phyloP scores from a whole-genome alignment of 2,888 invertebrate genomes.

The Troilus luridus region DNA sequence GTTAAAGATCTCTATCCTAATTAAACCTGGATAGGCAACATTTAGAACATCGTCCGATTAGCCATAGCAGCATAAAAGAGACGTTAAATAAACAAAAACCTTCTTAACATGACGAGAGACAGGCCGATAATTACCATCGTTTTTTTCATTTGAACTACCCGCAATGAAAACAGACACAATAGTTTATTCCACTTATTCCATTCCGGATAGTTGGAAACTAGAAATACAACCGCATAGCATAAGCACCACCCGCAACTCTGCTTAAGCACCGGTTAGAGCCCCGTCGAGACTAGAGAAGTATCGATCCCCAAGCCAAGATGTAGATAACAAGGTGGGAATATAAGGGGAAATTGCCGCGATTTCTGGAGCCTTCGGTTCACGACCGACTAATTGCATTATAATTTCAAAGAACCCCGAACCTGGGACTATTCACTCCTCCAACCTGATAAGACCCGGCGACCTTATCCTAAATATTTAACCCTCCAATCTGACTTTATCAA shows the following conservation, averaged over 20 bases:
- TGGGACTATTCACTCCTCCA: background rate
- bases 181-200: background rate
- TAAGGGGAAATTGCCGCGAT: background rate
- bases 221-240: background rate
- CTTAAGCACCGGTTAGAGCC: background rate
- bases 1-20: no score
- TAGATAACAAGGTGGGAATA: background rate
- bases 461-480: conserved; percentile 38
- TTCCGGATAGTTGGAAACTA: background rate
- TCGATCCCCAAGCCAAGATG: background rate
- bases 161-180: background rate
- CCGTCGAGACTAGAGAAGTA: background rate
- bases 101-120: no score
- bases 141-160: background rate
- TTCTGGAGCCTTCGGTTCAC: background rate
- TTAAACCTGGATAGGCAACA: no score
- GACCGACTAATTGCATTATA: conserved; percentile 34
- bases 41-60: no score
- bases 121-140: background rate
- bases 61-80: no score
- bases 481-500: conserved; percentile 39
- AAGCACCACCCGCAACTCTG: background rate
- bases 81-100: no score
- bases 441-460: background rate
- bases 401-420: conserved; percentile 34